phyloP scores from a whole-genome alignment of 2,797 vertebrate species.

The Enteromius afrohamiltoni region DNA sequence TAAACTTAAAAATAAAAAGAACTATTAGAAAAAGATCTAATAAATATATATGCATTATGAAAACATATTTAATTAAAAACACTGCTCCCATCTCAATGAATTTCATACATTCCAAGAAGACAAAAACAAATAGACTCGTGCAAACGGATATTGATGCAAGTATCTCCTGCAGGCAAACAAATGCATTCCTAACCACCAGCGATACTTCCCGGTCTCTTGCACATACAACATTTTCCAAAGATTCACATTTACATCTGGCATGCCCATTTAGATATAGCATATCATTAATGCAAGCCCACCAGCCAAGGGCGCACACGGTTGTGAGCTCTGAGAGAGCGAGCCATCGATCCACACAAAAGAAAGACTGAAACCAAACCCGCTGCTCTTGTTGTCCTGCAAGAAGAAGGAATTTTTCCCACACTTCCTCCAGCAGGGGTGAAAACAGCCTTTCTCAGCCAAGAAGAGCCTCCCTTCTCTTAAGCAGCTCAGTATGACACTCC shows the following conservation, averaged over 20 bases:
- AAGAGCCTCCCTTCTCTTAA: conserved; percentile 14
- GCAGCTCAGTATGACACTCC: conserved; percentile 27
- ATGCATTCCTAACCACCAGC: conserved; percentile 48
- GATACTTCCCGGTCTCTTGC: background rate
- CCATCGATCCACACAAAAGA: conserved; percentile 22
- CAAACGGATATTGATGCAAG: background rate
- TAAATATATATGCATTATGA: background rate
- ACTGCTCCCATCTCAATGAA: background rate
- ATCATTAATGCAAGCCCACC: conserved; percentile 6
- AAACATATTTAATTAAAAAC: background rate
- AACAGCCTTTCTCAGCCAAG: conserved; percentile 20
- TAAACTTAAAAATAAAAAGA: background rate
- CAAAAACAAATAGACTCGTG: background rate
- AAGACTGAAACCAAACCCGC: conserved; percentile 45
- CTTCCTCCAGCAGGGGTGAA: conserved; percentile 25
- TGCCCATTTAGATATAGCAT: background rate
- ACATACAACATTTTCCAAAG: conserved; percentile 20
- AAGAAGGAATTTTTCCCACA: conserved; percentile 38
- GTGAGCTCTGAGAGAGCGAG: background rate
- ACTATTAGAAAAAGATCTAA: background rate
- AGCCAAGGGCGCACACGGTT: background rate
- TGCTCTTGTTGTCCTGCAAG: conserved; percentile 37
- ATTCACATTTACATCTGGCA: conserved; percentile 10
- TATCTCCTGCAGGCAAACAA: background rate
- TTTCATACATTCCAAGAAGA: background rate